Evolutionary conservation across 2,888 invertebrate genomes (phyloP).

Genomic region (Aspidiotus destructor): DNA sequence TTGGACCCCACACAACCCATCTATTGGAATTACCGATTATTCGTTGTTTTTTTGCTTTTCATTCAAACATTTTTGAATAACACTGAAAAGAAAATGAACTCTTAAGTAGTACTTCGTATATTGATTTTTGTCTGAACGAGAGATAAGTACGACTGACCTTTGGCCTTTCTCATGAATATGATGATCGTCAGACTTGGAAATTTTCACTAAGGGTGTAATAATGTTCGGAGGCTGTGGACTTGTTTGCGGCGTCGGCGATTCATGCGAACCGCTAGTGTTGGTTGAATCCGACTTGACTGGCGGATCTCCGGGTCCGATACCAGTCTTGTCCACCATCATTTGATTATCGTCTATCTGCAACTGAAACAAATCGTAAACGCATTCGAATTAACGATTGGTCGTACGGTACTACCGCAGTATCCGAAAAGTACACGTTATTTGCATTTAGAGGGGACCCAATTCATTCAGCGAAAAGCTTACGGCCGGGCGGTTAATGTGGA

Average conservation of each 20-base stretch:
- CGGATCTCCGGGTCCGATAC: conserved; percentile 39
- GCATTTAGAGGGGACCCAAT: not conserved
- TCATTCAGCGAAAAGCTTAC: too few species aligned
- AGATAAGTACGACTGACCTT: not conserved
- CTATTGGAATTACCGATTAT: too few species aligned
- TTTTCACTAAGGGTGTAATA: not conserved
- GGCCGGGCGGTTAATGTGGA: too few species aligned
- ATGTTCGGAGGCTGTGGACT: not conserved
- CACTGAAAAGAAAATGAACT: too few species aligned
- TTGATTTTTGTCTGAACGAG: too few species aligned
- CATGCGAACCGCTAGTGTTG: conserved; percentile 9
- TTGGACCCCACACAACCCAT: too few species aligned
- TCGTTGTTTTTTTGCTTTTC: too few species aligned
- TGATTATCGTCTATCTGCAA: conserved; percentile 40
- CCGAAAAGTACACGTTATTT: not conserved
- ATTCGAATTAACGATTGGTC: not conserved
- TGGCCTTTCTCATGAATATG: not conserved
- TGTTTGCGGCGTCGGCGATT: conserved; percentile 14
- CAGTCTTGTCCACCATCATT: conserved; percentile 40
- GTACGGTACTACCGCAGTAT: not conserved
- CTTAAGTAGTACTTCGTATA: too few species aligned
- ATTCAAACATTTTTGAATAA: too few species aligned
- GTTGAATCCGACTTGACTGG: conserved; percentile 21
- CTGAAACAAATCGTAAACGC: conserved; percentile 26
- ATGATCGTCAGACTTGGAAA: not conserved